Evolutionary conservation across 2,113 vertebrate genomes (phyloP), one percentile per base, ranked within the genome.

Genomic region (Illadopsis cleaveri): DNA sequence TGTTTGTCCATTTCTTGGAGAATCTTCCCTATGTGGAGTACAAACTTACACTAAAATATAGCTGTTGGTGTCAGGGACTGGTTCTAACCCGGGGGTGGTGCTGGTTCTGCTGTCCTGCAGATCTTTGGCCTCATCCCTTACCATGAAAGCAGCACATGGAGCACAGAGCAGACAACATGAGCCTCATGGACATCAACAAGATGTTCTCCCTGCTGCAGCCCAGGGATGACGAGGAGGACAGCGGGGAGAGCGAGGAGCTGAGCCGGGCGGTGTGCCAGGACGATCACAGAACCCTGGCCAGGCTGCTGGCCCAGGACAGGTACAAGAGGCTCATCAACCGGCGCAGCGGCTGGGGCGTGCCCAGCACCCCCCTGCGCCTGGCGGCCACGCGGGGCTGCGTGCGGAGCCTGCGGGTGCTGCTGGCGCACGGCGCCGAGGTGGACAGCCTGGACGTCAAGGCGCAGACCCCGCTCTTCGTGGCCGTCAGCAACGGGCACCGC

Each of bases 381-480:
- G 99, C 99, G 0, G 99, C 99, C 8, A 93, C 98, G 1, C 91
- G 98, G 93, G 99, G 99, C 79, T 97, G 98, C 47, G 42, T 98
- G 62, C 96, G 96, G 81, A 99, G 99, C 82, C 77, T 99, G 86
- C 96, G 98, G 95, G 69, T 99, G 79, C 97, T 99, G 66, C 68
- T 99, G 95, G 98, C 98, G 18, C 98, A 99, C 2, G 99, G 99
- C 1, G 99, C 99, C 2, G 98, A 99, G 57, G 98, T 99, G 12
- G 99, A 99, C 97, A 97, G 98, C 88, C 97, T 99, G 89, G 99
- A 99, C 0, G 98, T 99, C 86, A 99, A 99, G 94, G 99, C 99
- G 13, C 99, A 99, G 97, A 99, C 99, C 2, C 99, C 99, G 1
- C 98, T 99, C 77, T 99, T 99, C 93, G 98, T 98, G 7, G 99